A percentile compares a stretch with the other conserved stretches of the same genome.
These are phyloP conservation scores for Sandelia bainsii DNA, from an alignment of 2,797 vertebrate species.

Conservation along the genomic window DNA sequence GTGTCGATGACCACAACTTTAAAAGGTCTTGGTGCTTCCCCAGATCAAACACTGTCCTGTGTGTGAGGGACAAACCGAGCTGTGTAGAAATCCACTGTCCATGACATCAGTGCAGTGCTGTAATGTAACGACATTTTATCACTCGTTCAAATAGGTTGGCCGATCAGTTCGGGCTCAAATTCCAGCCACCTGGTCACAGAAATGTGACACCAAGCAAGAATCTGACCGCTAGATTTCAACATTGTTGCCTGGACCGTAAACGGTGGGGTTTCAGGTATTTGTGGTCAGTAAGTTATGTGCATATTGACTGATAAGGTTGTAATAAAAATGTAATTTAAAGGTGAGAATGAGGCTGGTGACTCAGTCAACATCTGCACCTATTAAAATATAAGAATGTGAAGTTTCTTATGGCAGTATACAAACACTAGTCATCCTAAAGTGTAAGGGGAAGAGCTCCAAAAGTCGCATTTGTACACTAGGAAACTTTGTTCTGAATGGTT, in stretches of 20 bases:
- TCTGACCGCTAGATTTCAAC: slow-evolving; percentile 62
- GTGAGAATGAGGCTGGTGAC: not conserved
- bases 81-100: slow-evolving; percentile 25
- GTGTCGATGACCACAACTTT: slow-evolving; percentile 76
- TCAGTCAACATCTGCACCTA: not conserved
- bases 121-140: slow-evolving; percentile 71
- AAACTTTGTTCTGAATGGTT: slow-evolving; percentile 4
- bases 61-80: slow-evolving; percentile 13
- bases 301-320: slow-evolving; percentile 17
- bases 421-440: not conserved
- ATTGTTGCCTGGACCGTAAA: slow-evolving; percentile 31
- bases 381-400: slow-evolving; percentile 6
- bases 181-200: slow-evolving; percentile 76
- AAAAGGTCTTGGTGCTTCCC: slow-evolving; percentile 51
- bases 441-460: slow-evolving; percentile 14
- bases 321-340: slow-evolving; percentile 18
- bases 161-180: slow-evolving; percentile 76
- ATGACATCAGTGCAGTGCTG: slow-evolving; percentile 37
- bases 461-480: not conserved
- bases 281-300: slow-evolving; percentile 9
- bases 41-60: slow-evolving; percentile 40
- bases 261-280: slow-evolving; percentile 12
- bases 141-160: slow-evolving; percentile 63
- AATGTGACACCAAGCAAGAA: slow-evolving; percentile 78
- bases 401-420: not conserved